Evolutionary conservation across 2,797 vertebrate species (phyloP).

Genomic region (Choloepus didactylus): DNA sequence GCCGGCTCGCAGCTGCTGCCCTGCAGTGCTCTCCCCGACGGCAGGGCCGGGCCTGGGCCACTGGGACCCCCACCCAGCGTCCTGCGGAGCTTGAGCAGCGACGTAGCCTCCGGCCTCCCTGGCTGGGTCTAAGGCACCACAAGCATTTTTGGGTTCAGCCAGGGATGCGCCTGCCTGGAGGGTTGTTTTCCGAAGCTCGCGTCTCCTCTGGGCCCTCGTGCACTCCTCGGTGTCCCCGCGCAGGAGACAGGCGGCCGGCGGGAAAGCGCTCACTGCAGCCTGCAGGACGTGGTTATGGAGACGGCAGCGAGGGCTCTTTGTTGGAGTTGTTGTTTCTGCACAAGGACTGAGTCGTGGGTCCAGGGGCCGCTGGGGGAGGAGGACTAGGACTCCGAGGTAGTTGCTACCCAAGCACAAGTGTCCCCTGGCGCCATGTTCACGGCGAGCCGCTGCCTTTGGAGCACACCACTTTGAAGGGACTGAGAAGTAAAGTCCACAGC

Average conservation of each 20-base stretch:
- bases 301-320: accelerated
- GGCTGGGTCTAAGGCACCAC: background rate
- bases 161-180: background rate
- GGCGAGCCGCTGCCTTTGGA: background rate
- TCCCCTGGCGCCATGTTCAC: accelerated
- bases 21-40: accelerated
- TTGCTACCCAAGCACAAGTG: accelerated
- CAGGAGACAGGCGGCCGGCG: background rate
- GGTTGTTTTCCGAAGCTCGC: background rate
- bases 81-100: accelerated
- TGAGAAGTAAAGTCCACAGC: background rate
- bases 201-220: conserved; percentile 6
- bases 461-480: background rate
- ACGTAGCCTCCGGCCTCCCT: background rate
- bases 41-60: background rate
- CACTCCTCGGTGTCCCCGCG: background rate
- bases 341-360: accelerated
- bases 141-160: background rate
- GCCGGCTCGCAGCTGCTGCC: background rate
- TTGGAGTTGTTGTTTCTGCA: accelerated
- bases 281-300: background rate
- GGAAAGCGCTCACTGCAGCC: background rate
- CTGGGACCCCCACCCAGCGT: background rate
- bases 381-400: accelerated
- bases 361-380: accelerated